Conservation (phyloP, 2,797 vertebrate genomes). For the Characodon lateralis region DNA sequence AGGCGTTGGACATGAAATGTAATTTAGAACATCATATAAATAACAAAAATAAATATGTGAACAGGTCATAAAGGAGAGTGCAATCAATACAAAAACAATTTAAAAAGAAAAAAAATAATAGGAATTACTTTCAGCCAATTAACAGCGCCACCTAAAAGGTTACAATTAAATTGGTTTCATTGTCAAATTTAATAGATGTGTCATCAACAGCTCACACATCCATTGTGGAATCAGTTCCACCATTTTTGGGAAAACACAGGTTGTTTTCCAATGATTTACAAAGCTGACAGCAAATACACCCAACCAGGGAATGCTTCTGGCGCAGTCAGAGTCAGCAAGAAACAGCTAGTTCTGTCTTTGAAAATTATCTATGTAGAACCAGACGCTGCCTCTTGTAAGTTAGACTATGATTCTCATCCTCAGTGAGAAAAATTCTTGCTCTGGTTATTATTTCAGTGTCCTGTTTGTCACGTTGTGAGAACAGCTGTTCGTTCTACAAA, state of each 20-base stretch:
- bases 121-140: background rate
- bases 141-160: background rate
- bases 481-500: background rate
- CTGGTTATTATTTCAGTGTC: background rate
- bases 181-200: background rate
- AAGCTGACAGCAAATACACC: background rate
- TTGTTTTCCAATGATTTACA: constrained; percentile 1
- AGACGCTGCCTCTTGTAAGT: background rate
- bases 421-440: background rate
- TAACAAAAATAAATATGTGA: background rate
- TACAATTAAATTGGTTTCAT: background rate
- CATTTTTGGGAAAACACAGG: too few species aligned
- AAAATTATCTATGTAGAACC: background rate
- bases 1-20: background rate
- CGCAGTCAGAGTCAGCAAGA: background rate
- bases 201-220: background rate
- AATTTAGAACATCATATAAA: background rate
- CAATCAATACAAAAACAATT: background rate
- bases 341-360: background rate
- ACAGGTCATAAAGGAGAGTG: background rate
- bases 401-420: background rate
- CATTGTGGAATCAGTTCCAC: background rate
- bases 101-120: background rate
- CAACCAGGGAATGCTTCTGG: background rate
- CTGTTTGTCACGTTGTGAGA: background rate